A percentile compares a stretch with the other conserved stretches of the same genome.
Evolutionary conservation across 23 tunicate species (phyloP).

Genomic region (Diplosoma virens): DNA sequence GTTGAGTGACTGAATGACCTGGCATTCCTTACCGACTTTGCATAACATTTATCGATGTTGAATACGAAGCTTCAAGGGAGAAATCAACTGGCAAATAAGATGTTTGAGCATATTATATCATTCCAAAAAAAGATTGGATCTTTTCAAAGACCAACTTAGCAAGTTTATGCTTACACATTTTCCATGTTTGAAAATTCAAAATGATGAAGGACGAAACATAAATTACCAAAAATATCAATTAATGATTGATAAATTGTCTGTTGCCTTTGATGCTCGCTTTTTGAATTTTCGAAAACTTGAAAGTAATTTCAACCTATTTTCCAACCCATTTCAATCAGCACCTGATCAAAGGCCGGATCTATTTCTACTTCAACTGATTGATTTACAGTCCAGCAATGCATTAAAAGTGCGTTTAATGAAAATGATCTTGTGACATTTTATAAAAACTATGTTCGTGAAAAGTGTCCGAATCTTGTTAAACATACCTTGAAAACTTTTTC

Average conservation of each 20-base stretch:
- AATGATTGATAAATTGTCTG: background rate
- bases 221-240: background rate
- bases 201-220: constrained; percentile 6
- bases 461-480: too few relatives aligned
- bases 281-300: background rate
- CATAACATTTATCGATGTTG: constrained; percentile 21
- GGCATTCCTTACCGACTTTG: constrained; percentile 24
- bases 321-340: background rate
- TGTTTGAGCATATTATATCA: constrained; percentile 28
- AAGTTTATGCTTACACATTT: background rate
- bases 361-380: background rate
- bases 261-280: background rate
- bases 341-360: background rate
- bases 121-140: constrained; percentile 5
- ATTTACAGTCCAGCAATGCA: background rate
- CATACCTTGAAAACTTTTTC: too few relatives aligned
- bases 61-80: constrained; percentile 33
- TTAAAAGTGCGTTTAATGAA: too few relatives aligned
- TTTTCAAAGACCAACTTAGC: background rate
- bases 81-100: constrained; percentile 28
- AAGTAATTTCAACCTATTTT: too few relatives aligned
- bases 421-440: too few relatives aligned
- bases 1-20: constrained; percentile 28
- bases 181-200: constrained; percentile 21
- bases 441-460: too few relatives aligned